phyloP scores from a whole-genome alignment of 2,113 vertebrate genomes.

The Silurus meridionalis region DNA sequence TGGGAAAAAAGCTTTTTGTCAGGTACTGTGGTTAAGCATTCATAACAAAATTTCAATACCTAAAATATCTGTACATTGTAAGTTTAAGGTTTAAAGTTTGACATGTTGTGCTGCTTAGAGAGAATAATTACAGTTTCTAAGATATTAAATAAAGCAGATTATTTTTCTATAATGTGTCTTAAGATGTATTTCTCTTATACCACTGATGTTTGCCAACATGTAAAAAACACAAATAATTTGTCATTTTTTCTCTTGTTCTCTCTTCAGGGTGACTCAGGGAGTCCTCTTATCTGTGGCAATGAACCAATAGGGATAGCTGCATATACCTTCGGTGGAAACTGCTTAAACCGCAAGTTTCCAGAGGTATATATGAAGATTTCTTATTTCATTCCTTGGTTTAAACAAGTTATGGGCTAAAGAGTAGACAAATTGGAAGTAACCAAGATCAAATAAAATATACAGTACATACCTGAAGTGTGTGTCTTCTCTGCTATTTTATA shows the following conservation, averaged over 20 bases:
- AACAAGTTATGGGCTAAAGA: slow-evolving; percentile 24
- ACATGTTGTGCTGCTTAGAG: neutral
- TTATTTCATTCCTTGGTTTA: slow-evolving; percentile 46
- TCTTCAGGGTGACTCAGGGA: slow-evolving; percentile 53
- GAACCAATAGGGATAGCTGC: slow-evolving; percentile 39
- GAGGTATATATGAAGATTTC: slow-evolving; percentile 49
- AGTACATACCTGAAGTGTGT: neutral
- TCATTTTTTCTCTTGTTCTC: neutral
- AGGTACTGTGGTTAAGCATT: slow-evolving; percentile 34
- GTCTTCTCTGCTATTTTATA: neutral
- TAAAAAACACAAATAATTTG: neutral
- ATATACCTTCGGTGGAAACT: neutral
- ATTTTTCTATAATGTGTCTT: neutral
- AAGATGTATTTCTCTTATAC: neutral
- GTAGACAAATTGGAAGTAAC: neutral
- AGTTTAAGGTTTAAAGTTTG: neutral
- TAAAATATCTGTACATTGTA: neutral
- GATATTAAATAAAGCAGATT: neutral
- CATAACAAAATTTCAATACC: neutral
- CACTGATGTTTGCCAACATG: neutral
- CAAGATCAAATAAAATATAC: neutral
- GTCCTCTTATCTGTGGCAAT: slow-evolving; percentile 47
- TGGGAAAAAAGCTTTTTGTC: slow-evolving; percentile 45
- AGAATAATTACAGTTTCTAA: neutral
- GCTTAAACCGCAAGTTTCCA: slow-evolving; percentile 28